Evolutionary conservation across 2,113 vertebrate species (phyloP), one percentile per base, ranked within the genome.

Genomic region (Todiramphus saurophagus): DNA sequence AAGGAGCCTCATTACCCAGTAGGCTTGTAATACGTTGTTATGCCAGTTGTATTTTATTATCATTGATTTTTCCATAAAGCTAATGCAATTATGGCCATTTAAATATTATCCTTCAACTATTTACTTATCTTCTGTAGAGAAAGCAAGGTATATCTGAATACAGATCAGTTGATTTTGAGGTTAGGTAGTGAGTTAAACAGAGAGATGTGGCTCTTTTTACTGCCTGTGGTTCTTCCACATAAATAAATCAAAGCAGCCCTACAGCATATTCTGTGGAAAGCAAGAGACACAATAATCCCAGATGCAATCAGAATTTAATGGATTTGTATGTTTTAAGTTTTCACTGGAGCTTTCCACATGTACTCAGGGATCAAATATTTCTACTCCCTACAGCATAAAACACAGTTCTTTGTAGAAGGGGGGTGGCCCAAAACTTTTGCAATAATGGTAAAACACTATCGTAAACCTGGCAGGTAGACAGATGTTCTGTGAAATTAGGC

Each of bases 101-200:
- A 96, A 95, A 86, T 97, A 96, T n/a, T 90, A 89, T 64, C 70
- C 77, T 96, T 94, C 79, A 87, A 80, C 50, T 58, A 76, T 58
- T 80, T 90, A 96, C 62, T 93, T 73, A 70, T 33, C 46, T 75
- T 73, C 58, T 83, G 48, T 75, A 58, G 62, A 78, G 83, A 91
- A 72, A 81, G 44, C 53, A 87, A 76, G n/a, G 33, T 46, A n/a
- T 48, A 88, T 89, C 86, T 67, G 87, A 95, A 85, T 64, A 93
- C 31, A 68, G 37, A 96, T 51, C 3, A 21, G 88, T 70, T 83
- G 66, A 79, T 84, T 85, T 48, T 83, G 83, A 73, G 70, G 89
- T 83, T 87, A 83, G 31, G n/a, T 64, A 95, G 55, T 19, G 39
- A 87, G 88, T 76, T 80, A 87, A 82, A 79, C 25, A 33, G 62